phyloP scores from a whole-genome alignment of 2,888 invertebrate genomes.

The Euzophera pinguis region DNA sequence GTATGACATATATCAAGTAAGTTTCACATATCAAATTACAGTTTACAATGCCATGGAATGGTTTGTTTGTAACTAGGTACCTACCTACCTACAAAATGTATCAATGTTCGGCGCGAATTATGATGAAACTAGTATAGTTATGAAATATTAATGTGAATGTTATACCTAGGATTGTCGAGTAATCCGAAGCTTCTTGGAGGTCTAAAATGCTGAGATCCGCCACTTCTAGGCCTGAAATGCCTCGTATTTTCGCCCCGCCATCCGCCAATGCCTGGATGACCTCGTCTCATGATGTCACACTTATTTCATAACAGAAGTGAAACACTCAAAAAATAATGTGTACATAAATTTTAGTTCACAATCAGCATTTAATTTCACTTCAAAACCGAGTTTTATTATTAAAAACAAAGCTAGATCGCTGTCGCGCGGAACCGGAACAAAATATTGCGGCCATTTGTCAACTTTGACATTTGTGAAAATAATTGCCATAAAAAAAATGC shows the following conservation, averaged over 20 bases:
- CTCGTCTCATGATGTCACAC: conserved; percentile 66
- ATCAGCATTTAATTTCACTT: background rate
- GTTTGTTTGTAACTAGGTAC: conserved; percentile 6
- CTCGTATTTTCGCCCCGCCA: conserved; percentile 69
- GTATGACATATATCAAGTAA: background rate
- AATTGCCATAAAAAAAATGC: background rate
- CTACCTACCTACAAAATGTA: background rate
- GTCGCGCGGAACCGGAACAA: conserved; percentile 47
- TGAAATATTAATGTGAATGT: background rate
- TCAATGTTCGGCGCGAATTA: conserved; percentile 48
- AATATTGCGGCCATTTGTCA: conserved; percentile 26
- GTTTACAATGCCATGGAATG: background rate
- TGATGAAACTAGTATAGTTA: conserved; percentile 29
- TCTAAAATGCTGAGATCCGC: conserved; percentile 52
- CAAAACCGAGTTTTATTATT: background rate
- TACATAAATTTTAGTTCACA: background rate
- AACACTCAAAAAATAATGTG: conserved; percentile 11
- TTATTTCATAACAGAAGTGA: conserved; percentile 47
- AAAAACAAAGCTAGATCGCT: conserved; percentile 43
- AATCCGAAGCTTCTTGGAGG: conserved; percentile 42
- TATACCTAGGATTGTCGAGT: conserved; percentile 50
- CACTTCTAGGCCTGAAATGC: conserved; percentile 60
- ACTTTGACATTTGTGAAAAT: conserved; percentile 32
- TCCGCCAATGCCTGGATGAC: conserved; percentile 63
- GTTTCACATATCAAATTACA: conserved; percentile 3